A percentile compares a stretch with the other conserved stretches of the same genome.
Conservation (phyloP, 2,888 invertebrate genomes). For the Plebejus melissa region DNA sequence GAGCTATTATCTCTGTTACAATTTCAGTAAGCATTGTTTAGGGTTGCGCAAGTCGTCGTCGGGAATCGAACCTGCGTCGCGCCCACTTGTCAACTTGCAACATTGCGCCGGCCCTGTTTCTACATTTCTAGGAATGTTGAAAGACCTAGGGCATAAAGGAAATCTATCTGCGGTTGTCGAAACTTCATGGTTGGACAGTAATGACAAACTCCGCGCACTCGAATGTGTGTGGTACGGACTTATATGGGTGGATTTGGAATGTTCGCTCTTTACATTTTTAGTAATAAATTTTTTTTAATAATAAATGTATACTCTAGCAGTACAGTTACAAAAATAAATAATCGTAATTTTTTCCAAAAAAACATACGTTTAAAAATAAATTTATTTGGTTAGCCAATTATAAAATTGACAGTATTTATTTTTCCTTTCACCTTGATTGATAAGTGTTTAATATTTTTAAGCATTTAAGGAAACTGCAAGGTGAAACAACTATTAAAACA, state of each 20-base stretch:
- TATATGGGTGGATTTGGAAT: neutral
- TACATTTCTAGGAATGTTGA: constrained; percentile 30
- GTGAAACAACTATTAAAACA: constrained; percentile 9
- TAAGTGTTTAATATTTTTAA: neutral
- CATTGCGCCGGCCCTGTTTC: constrained; percentile 33
- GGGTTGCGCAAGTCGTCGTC: constrained; percentile 42
- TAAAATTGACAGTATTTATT: neutral
- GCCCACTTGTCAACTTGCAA: constrained; percentile 51
- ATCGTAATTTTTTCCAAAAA: neutral
- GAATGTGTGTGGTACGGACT: neutral
- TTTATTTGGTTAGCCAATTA: neutral
- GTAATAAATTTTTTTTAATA: neutral
- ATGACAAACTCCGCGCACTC: neutral
- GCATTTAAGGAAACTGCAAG: constrained; percentile 2
- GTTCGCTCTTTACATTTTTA: neutral
- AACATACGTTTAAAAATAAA: neutral
- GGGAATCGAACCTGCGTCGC: constrained; percentile 45
- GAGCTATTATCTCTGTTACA: constrained; percentile 20
- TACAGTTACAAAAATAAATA: neutral
- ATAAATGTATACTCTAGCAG: too few species aligned
- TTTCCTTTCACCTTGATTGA: constrained; percentile 11
- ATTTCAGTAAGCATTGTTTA: constrained; percentile 28
- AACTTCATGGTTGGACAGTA: constrained; percentile 24
- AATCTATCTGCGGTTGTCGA: constrained; percentile 27
- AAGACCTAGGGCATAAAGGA: constrained; percentile 30